Evolutionary conservation across 1,140 invertebrate species (phyloP).

Genomic region (Caenorhabditis elegans): DNA sequence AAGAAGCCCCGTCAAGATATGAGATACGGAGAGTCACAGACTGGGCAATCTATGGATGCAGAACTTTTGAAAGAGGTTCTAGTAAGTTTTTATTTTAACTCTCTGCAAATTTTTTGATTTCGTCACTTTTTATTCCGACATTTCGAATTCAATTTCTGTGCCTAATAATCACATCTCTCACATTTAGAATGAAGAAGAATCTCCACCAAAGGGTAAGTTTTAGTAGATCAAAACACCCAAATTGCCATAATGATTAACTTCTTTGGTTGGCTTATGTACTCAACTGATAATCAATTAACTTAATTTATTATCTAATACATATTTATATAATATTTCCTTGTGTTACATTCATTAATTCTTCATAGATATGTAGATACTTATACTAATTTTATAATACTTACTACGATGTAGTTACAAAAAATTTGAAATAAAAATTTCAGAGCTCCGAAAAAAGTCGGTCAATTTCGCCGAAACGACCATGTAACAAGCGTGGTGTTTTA

Average conservation of each 20-base stretch:
- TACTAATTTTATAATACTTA: not conserved
- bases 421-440: slow-evolving; percentile 25
- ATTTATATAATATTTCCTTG: not conserved
- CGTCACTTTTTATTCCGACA: not conserved
- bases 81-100: not conserved
- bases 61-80: slow-evolving; percentile 9
- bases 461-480: slow-evolving; percentile 33
- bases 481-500: not conserved
- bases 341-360: slow-evolving; percentile 18
- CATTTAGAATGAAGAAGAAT: slow-evolving; percentile 16
- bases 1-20: slow-evolving; percentile 3
- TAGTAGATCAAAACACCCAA: not conserved
- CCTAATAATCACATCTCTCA: not conserved
- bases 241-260: not conserved
- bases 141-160: not conserved
- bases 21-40: not conserved
- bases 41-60: slow-evolving; percentile 13
- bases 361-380: too few relatives aligned
- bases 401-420: not conserved
- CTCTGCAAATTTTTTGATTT: not conserved
- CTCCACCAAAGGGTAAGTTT: slow-evolving; percentile 7
- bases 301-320: not conserved
- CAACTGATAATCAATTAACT: not conserved
- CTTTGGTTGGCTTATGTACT: not conserved
- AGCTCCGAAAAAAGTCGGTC: slow-evolving; percentile 6